Conservation (phyloP, 2,888 invertebrate species). For the Ischnura elegans region DNA sequence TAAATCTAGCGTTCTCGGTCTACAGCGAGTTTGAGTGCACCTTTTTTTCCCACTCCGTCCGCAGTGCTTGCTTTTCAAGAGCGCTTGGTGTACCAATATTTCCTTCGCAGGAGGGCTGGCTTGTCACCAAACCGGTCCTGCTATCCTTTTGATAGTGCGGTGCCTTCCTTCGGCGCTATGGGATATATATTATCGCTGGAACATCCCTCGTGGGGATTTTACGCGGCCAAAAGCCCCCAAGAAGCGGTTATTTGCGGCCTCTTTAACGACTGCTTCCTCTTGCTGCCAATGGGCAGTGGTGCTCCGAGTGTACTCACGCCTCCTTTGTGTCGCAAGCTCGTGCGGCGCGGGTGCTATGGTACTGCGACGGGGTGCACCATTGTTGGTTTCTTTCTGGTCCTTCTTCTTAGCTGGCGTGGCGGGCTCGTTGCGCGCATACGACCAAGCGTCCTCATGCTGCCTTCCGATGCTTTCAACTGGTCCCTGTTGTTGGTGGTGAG, state of each 20-base stretch:
- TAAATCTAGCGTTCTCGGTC: neutral
- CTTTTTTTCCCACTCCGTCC: neutral
- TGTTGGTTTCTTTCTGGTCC: neutral
- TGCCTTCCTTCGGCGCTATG: neutral
- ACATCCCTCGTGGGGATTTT: conserved; percentile 3
- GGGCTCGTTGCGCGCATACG: too few relatives aligned
- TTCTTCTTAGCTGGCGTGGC: neutral
- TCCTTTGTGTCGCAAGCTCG: neutral
- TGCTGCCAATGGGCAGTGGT: neutral
- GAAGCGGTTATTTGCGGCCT: conserved; percentile 26
- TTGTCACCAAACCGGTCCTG: neutral
- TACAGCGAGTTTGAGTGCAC: neutral
- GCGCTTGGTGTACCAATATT: neutral
- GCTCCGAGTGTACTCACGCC: neutral
- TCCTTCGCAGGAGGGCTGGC: neutral
- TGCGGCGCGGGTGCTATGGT: neutral
- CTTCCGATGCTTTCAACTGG: neutral
- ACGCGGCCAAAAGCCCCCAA: neutral
- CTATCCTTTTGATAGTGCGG: neutral
- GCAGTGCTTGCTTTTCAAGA: neutral
- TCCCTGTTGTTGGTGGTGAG: neutral
- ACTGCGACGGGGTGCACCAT: neutral
- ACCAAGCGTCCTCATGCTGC: neutral
- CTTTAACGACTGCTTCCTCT: conserved; percentile 39
- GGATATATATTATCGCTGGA: neutral